Evolutionary conservation across 1,140 invertebrate species (phyloP), one percentile per base, ranked within the genome.

Genomic region (Hestina assimilis): DNA sequence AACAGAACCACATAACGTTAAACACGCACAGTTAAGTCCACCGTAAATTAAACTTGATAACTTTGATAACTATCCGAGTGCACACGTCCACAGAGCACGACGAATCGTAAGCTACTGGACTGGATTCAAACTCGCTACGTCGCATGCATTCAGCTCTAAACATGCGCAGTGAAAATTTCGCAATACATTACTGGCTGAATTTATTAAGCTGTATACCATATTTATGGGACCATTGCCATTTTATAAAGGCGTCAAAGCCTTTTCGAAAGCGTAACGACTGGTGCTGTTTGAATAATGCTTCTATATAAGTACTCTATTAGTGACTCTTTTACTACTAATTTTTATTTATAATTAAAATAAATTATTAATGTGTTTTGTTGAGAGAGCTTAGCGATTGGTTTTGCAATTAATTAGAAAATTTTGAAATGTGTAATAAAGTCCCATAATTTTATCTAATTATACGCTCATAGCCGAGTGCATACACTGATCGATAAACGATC

Each of bases 51-150:
- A 45, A 38, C 31, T 42, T 40, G 29, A 11, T 28, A 31, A 29
- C 45, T n/a, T 20, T 38, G 3, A 8, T 12, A 38, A 38, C 0
- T 1, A n/a, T n/a, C 11, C 15, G 15, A 43, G 45, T 48, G 28
- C 21, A 20, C 57, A 53, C 57, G 42, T 47, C 57, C 33, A 45
- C 31, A 12, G 19, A 12, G n/a, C 20, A 53, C 50, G 29, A 46
- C 21, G 42, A 50, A 45, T 42, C 31, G 50, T 51, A 46, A 52
- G 57, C 57, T 38, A 59, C 57, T 59, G 57, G 15, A 59, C 57
- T 59, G 57, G 15, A 53, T 53, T 59, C 52, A 59, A 59, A 59
- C 57, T 59, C 53, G 57, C 48, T 53, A 59, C 50, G 28, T 51
- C 42, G 29, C 43, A 59, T 59, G 56, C 47, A 59, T 45, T 51